These are phyloP conservation scores for Lasioglossum pauxillum DNA, from an alignment of 2,888 invertebrate species.

Conservation along the genomic window DNA sequence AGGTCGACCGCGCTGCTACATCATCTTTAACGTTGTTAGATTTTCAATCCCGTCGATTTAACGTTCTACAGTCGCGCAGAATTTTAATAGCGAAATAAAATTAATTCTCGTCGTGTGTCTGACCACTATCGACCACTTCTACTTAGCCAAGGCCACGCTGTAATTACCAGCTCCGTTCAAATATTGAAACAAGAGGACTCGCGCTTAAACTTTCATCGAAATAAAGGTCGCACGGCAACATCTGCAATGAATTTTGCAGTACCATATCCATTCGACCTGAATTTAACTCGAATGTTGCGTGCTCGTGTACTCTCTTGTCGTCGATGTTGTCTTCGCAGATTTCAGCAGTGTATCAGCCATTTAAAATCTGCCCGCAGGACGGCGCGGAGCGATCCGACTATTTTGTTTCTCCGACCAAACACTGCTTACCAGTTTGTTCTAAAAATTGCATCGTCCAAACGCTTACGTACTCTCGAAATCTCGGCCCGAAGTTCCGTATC, in stretches of 20 bases:
- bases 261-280: not conserved
- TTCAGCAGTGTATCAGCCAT: not conserved
- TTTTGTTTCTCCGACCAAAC: not conserved
- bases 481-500: not conserved
- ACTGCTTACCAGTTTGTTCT: not conserved
- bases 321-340: not conserved
- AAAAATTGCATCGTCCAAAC: conserved; percentile 2
- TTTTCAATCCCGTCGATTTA: not conserved
- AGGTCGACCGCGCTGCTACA: not conserved
- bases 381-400: not conserved
- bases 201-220: not conserved
- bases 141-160: not conserved
- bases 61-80: not conserved
- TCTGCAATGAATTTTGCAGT: not conserved
- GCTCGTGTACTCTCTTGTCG: not conserved
- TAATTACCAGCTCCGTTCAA: not conserved
- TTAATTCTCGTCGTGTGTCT: not conserved
- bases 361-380: not conserved
- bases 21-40: not conserved
- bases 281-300: not conserved
- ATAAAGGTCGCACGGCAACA: not conserved
- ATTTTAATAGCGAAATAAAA: not conserved
- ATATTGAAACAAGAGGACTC: not conserved
- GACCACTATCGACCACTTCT: not conserved
- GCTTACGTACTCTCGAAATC: not conserved